These are phyloP conservation scores for Sminthurinus signatus DNA, from an alignment of 1,140 invertebrate species.

Conservation along the genomic window DNA sequence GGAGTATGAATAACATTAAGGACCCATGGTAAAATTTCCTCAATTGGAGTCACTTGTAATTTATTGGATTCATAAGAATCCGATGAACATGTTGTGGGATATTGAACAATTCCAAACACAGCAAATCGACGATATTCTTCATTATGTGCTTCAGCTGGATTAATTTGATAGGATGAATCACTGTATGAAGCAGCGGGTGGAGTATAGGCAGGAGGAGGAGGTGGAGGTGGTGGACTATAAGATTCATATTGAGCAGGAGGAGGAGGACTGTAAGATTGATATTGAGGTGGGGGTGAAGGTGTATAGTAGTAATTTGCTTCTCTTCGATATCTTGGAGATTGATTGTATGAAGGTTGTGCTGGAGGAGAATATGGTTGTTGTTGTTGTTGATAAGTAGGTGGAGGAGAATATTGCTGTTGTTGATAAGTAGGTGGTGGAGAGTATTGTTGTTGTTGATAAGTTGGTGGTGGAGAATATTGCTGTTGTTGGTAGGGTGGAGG, in stretches of 20 bases:
- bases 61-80: slow-evolving; percentile 22
- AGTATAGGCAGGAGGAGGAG: slow-evolving; percentile 8
- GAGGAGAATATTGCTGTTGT: slow-evolving; percentile 14
- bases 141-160: slow-evolving; percentile 22
- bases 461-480: slow-evolving; percentile 2
- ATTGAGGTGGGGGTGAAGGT: slow-evolving; percentile 10
- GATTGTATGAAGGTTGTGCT: slow-evolving; percentile 6
- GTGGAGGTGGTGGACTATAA: background rate
- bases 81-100: slow-evolving; percentile 33
- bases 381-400: too few relatives aligned
- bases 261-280: slow-evolving; percentile 16
- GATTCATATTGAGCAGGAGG: slow-evolving; percentile 18
- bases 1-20: slow-evolving; percentile 25
- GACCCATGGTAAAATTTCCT: slow-evolving; percentile 32
- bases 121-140: slow-evolving; percentile 29
- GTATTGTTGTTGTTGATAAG: slow-evolving; percentile 18
- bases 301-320: slow-evolving; percentile 13
- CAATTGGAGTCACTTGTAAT: slow-evolving; percentile 29
- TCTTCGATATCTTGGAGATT: background rate
- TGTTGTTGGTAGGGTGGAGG: slow-evolving; percentile 18
- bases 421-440: background rate
- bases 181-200: slow-evolving; percentile 19
- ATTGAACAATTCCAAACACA: slow-evolving; percentile 33
- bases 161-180: slow-evolving; percentile 7
- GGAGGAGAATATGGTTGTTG: slow-evolving; percentile 17